phyloP scores from a whole-genome alignment of 2,797 vertebrate genomes.

The Leontocebus nigricollis region DNA sequence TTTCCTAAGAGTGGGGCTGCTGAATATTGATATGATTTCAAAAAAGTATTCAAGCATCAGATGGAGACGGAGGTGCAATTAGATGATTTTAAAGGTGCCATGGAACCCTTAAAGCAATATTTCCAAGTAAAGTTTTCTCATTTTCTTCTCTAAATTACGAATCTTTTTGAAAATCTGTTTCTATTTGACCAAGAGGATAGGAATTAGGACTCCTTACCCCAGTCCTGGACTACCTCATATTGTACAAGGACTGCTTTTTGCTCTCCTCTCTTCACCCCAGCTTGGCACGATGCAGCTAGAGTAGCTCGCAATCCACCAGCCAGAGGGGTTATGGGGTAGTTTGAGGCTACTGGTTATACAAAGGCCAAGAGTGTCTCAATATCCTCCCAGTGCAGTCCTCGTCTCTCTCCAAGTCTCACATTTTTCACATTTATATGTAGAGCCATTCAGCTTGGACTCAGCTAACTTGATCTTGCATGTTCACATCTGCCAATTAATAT shows the following conservation, averaged over 20 bases:
- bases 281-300: neutral
- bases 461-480: neutral
- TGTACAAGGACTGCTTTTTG: neutral
- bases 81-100: neutral
- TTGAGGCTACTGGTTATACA: neutral
- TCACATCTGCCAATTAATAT: neutral
- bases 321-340: no score
- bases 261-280: neutral
- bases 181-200: neutral
- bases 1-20: neutral
- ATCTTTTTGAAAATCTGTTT: neutral
- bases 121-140: neutral
- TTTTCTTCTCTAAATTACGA: neutral
- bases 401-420: neutral
- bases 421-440: neutral
- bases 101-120: neutral
- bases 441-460: neutral
- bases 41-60: neutral
- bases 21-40: neutral
- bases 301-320: neutral
- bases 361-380: neutral
- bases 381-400: neutral
- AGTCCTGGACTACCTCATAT: neutral
- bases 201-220: neutral
- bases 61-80: neutral